phyloP scores from a whole-genome alignment of 2,797 vertebrate genomes.

The Anomalospiza imberbis region DNA sequence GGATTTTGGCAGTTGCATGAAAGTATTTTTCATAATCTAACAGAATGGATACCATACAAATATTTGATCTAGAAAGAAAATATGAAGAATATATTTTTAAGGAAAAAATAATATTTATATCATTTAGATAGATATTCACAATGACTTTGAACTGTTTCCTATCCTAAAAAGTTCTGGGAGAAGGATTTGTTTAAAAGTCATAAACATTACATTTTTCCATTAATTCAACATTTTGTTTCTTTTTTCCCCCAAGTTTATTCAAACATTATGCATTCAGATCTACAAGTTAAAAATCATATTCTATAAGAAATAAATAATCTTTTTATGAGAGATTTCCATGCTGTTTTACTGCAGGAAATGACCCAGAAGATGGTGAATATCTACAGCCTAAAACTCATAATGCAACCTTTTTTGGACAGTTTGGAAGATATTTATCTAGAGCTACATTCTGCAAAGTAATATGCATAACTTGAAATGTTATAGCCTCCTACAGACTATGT shows the following conservation, averaged over 20 bases:
- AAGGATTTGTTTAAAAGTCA: not conserved
- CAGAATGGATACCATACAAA: not conserved
- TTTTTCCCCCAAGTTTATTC: not conserved
- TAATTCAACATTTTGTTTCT: rapidly evolving
- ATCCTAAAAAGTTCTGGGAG: not conserved
- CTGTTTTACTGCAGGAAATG: not conserved
- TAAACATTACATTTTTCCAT: not conserved
- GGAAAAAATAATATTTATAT: not conserved
- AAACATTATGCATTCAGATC: not conserved
- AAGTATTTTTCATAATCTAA: not conserved
- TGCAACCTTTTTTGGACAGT: not conserved
- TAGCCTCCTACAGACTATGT: not conserved
- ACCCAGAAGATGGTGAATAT: not conserved
- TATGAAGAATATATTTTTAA: not conserved
- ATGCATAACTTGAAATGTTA: not conserved
- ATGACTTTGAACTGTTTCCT: not conserved
- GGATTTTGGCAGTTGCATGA: not conserved
- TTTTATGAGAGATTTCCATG: not conserved
- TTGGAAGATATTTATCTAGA: not conserved
- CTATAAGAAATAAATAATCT: not conserved
- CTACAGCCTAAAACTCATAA: not conserved
- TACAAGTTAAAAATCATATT: not conserved
- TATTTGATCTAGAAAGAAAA: not conserved
- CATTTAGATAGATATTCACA: not conserved
- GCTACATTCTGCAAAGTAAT: not conserved